phyloP scores from a whole-genome alignment of 1,140 invertebrate species.

The Penaeus japonicus region DNA sequence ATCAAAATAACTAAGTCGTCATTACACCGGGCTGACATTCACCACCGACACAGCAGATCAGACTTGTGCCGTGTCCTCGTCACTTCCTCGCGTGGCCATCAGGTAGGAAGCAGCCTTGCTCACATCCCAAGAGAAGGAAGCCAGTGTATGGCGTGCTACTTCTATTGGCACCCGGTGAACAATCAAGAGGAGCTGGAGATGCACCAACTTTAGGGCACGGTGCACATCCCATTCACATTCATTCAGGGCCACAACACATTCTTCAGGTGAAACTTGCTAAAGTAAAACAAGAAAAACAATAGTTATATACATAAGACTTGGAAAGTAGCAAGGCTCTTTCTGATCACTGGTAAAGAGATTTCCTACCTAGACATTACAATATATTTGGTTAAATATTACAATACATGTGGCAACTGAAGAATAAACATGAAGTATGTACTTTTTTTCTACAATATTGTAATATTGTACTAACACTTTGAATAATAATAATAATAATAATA shows the following conservation, averaged over 20 bases:
- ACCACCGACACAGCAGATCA: background rate
- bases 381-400: background rate
- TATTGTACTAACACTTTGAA: too few relatives aligned
- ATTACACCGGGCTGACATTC: background rate
- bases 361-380: background rate
- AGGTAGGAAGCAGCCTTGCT: slow-evolving; percentile 55
- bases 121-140: slow-evolving; percentile 57
- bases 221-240: slow-evolving; percentile 88
- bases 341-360: background rate
- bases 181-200: slow-evolving; percentile 43
- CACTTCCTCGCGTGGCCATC: slow-evolving; percentile 40
- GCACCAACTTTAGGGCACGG: slow-evolving; percentile 57
- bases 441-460: background rate
- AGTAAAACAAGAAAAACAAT: background rate
- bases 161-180: slow-evolving; percentile 29
- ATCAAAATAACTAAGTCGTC: too few relatives aligned
- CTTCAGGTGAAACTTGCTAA: slow-evolving; percentile 76
- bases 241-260: slow-evolving; percentile 82
- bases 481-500: too few relatives aligned
- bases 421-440: background rate
- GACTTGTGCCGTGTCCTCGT: slow-evolving; percentile 47
- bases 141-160: slow-evolving; percentile 48
- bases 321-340: background rate
- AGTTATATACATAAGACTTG: background rate
- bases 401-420: background rate